Base-by-base conservation (phyloP, 2,888 invertebrate genomes). In the Xylota segnis region DNA sequence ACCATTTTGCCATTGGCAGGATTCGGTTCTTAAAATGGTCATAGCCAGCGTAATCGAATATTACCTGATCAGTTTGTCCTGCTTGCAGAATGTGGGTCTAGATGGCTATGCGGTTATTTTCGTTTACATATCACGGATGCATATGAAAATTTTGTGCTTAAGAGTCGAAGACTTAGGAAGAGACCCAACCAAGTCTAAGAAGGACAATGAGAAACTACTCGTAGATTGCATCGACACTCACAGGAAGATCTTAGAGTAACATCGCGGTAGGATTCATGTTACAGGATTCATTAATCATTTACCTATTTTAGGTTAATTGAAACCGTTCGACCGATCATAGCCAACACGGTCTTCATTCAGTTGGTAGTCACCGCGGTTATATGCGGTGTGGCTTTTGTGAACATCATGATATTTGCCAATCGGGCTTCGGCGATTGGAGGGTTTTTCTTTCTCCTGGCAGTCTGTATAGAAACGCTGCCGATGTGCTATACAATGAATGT, bases 311-410 rank as follows among this genome's bases (percentile, higher is more conserved):
- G 88, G 3, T 45, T 87, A 0, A 56, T 87, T 0, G 59, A 72
- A 32, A 81, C 52, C 9, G 83, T 89, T 5, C 74, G 84, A 5
- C 87, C 88, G 0, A 78, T 88, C 4, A 89, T 89, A 50, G 87
- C 89, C 14, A 74, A 56, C 6, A 89, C 89, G n/a, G 87, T 89
- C 4, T 89, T 89, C 43, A 78, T 88, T n/a, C 88, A 89, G 83
- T 88, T 89, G 18, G 29, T 89, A 2, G 84, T 87, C 4, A 87
- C 88, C 2, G 88, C 88, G 23, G 71, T 65, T 18, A 81, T 89
- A 5, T 70, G 89, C 71, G 88, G 88, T 52, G 83, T 87, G 18
- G 88, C 89, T 4, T 76, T 89, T 56, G 88, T 88, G 10, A 89
- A 89, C 14, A 88, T 89, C 5, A 87, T 89, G 45, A 87, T 89